These are phyloP conservation scores for western clawed frog (Xenopus tropicalis) DNA, from an alignment of 2,113 vertebrate genomes.

Conservation along the genomic window DNA sequence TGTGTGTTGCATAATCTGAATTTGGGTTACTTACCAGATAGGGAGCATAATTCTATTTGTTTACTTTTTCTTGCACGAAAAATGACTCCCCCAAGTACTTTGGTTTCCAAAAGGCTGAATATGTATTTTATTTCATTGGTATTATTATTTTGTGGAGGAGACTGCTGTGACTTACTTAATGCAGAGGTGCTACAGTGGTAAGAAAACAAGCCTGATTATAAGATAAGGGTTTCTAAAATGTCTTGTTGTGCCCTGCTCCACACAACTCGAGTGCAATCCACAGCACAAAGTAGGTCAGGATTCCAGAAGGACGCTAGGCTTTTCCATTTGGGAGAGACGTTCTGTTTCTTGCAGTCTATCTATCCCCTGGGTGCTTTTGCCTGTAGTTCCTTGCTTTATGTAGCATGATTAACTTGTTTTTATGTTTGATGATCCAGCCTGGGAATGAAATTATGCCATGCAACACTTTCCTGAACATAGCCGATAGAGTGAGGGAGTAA, in stretches of 20 bases:
- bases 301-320: slow-evolving; percentile 27
- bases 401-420: slow-evolving; percentile 22
- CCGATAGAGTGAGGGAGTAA: neutral
- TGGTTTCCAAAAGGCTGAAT: too few species aligned
- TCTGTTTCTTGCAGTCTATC: slow-evolving; percentile 29
- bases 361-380: slow-evolving; percentile 15
- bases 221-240: slow-evolving; percentile 1
- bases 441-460: neutral
- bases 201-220: neutral
- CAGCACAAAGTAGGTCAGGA: slow-evolving; percentile 42
- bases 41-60: too few species aligned
- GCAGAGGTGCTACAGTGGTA: neutral
- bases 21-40: neutral
- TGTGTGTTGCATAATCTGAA: neutral
- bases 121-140: too few species aligned
- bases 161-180: neutral
- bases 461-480: neutral
- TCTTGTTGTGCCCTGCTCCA: neutral
- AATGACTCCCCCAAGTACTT: too few species aligned
- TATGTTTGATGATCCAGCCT: slow-evolving; percentile 9
- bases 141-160: too few species aligned
- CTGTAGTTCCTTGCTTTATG: slow-evolving; percentile 23
- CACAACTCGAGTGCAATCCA: slow-evolving; percentile 8
- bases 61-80: too few species aligned
- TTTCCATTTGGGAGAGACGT: slow-evolving; percentile 15